Conservation (phyloP, 2,888 invertebrate species). For the Strigamia crassipes region DNA sequence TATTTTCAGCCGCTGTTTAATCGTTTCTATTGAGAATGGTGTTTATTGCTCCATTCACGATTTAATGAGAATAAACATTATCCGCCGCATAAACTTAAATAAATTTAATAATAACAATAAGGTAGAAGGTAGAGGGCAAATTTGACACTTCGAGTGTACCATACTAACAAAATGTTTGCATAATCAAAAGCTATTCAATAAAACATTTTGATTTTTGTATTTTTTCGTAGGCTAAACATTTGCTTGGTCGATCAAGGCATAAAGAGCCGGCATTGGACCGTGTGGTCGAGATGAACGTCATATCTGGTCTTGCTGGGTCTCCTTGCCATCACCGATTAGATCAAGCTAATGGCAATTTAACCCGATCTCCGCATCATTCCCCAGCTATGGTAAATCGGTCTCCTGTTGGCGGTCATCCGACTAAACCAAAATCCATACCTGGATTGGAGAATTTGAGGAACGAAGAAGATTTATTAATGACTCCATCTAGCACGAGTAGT, state of each 20-base stretch:
- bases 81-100: not conserved
- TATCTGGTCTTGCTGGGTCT: constrained; percentile 47
- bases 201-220: constrained; percentile 9
- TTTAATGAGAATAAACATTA: not conserved
- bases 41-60: not conserved
- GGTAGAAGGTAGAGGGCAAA: too few relatives aligned
- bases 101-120: not conserved
- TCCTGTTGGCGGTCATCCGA: constrained; percentile 58
- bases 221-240: constrained; percentile 56
- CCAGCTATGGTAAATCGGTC: constrained; percentile 41
- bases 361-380: constrained; percentile 23
- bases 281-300: constrained; percentile 49
- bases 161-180: not conserved
- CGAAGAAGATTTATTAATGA: constrained; percentile 49
- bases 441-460: constrained; percentile 45
- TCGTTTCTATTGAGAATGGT: not conserved
- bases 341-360: constrained; percentile 49
- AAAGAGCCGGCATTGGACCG: constrained; percentile 49
- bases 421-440: constrained; percentile 61
- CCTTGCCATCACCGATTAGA: constrained; percentile 48
- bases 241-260: constrained; percentile 55
- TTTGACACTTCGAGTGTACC: not conserved
- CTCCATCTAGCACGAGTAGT: constrained; percentile 59
- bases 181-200: not conserved
- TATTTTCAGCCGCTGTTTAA: constrained; percentile 7